phyloP scores from a whole-genome alignment of 2,888 invertebrate genomes.

The Lasiommata megera region DNA sequence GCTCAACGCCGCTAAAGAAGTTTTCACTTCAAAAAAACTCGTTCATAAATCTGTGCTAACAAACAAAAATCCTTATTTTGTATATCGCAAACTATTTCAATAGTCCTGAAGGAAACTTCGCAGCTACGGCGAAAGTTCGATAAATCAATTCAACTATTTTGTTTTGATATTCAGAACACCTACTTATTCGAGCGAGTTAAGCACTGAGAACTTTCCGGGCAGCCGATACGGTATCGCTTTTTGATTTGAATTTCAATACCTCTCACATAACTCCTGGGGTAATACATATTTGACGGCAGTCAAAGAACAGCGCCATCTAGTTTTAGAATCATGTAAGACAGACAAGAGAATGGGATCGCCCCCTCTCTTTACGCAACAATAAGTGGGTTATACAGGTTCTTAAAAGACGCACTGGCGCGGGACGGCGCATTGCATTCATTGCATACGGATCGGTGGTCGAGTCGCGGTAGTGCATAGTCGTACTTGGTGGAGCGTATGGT shows the following conservation, averaged over 20 bases:
- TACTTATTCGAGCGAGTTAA: constrained; percentile 9
- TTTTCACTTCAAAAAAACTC: no score
- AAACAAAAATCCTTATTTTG: not conserved
- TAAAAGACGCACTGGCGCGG: no score
- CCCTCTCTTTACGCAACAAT: no score
- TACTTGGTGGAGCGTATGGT: no score
- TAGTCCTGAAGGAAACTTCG: not conserved
- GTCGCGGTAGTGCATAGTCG: no score
- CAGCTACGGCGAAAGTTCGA: not conserved
- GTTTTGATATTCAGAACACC: constrained; percentile 12
- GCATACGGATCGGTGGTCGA: no score
- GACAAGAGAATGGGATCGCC: no score
- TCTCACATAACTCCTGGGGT: not conserved
- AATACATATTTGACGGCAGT: not conserved
- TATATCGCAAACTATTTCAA: not conserved
- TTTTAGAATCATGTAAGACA: no score
- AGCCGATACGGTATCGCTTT: not conserved
- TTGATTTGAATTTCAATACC: not conserved
- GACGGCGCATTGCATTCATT: no score
- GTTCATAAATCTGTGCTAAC: not conserved
- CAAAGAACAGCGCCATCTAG: no score
- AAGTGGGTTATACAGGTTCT: no score
- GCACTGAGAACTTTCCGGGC: not conserved
- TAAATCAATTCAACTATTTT: constrained; percentile 16
- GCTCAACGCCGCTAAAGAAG: no score